Percentiles rank a stretch among this genome's conserved stretches.
phyloP scores from a whole-genome alignment of 2,888 invertebrate genomes.

The Drosophila robusta region DNA sequence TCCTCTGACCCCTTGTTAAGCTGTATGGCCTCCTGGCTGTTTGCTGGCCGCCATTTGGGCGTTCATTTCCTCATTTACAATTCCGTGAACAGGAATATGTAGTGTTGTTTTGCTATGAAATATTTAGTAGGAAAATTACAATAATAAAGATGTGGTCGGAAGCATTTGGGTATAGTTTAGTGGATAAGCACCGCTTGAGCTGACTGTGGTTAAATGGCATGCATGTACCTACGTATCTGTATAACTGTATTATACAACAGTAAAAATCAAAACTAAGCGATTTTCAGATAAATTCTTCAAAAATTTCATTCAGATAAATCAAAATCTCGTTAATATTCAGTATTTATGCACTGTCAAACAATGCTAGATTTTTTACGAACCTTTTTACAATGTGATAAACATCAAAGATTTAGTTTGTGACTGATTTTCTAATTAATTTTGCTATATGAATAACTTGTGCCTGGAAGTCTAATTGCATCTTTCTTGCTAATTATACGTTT shows the following conservation, averaged over 20 bases:
- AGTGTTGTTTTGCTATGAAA: conserved; percentile 56
- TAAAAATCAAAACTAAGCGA: no score
- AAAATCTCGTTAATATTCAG: neutral
- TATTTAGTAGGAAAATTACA: conserved; percentile 51
- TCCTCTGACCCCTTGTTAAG: neutral
- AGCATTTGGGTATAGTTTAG: conserved; percentile 9
- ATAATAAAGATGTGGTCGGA: neutral
- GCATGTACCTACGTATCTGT: neutral
- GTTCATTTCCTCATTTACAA: conserved; percentile 62
- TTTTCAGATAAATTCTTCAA: neutral
- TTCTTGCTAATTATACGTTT: conserved; percentile 48
- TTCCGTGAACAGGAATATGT: conserved; percentile 57
- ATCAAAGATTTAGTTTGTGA: neutral
- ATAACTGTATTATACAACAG: no score
- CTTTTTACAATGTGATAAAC: neutral
- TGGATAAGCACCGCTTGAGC: conserved; percentile 1
- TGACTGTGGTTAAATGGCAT: conserved; percentile 11
- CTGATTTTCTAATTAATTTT: conserved; percentile 10
- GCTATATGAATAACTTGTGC: conserved; percentile 20
- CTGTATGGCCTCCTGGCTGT: conserved; percentile 6
- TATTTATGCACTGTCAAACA: neutral
- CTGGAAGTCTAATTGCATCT: conserved; percentile 57
- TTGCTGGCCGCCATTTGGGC: conserved; percentile 26
- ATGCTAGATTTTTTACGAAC: neutral
- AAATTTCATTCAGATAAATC: neutral